Evolutionary conservation across 2,888 invertebrate species (phyloP).

Genomic region (Oscheius onirici): DNA sequence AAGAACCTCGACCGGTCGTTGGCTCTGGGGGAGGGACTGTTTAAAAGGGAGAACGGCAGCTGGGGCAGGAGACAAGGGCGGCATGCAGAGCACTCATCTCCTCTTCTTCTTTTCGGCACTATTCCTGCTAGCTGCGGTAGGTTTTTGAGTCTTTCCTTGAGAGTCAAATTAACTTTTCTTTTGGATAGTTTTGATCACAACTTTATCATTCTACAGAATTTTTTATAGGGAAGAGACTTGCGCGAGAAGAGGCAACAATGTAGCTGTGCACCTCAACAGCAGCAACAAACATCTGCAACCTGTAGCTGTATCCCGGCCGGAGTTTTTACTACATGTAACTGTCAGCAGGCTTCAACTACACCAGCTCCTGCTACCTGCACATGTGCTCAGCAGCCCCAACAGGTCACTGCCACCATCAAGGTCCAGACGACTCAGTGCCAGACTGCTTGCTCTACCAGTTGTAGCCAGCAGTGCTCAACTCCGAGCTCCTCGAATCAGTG

Average conservation of each 20-base stretch:
- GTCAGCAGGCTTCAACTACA: neutral
- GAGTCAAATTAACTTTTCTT: neutral
- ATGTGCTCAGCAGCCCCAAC: neutral
- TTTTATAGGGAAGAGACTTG: slow-evolving; percentile 39
- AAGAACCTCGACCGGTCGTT: too few relatives aligned
- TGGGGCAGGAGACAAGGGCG: too few relatives aligned
- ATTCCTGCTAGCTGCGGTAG: neutral
- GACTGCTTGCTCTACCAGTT: slow-evolving; percentile 44
- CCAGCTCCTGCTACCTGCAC: neutral
- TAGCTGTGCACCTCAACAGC: slow-evolving; percentile 40
- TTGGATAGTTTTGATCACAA: slow-evolving; percentile 45
- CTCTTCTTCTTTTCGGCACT: neutral
- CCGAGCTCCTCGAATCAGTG: slow-evolving; percentile 34
- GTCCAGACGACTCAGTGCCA: slow-evolving; percentile 44
- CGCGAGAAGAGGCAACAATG: slow-evolving; percentile 33
- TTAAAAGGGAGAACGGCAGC: too few relatives aligned
- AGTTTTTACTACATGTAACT: neutral
- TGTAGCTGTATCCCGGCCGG: slow-evolving; percentile 13
- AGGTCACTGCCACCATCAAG: slow-evolving; percentile 18
- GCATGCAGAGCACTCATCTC: neutral
- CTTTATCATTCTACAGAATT: slow-evolving; percentile 33
- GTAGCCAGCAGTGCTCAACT: slow-evolving; percentile 41
- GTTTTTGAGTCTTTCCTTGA: neutral
- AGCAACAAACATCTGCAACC: neutral
- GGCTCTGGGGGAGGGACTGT: too few relatives aligned